Evolutionary conservation across 2,888 invertebrate genomes (phyloP), one percentile per base, ranked within the genome.

Genomic region (Drosophila peninsularis): DNA sequence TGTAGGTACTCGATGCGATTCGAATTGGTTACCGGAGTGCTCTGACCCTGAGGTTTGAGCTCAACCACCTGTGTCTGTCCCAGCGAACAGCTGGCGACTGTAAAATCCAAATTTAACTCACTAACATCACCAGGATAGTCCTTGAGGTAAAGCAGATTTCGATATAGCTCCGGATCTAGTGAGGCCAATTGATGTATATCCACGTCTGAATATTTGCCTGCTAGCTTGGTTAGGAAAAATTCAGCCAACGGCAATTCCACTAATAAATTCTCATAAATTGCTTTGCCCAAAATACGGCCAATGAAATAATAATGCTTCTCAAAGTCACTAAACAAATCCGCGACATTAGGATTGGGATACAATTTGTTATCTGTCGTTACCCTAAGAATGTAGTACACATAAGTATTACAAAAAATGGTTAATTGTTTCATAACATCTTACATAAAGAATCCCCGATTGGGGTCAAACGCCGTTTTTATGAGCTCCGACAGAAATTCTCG

Each of bases 1-100:
- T 99, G 98, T 80, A 99, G 97, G 92, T 99, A 99, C 92, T 99
- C 98, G 90, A 98, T 97, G 70, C 98, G 95, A 93, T 99, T 99
- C 79, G 96, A 95, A 75, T 96, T 96, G 11, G 97, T 98, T 0
- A 99, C 99, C 11, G 96, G 95, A 90, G 98, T 98, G 90, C 97
- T 96, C 52, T 96, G 94, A 1, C 99, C 99, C 66, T 96, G 96
- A 0, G 97, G 96, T 92, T 98, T 98, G 66, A 99, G 93, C 90
- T 99, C 99, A 65, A 97, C 96, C 75, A 97, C 96, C 93, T 95
- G 94, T 55, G 97, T 96, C 91, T 98, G 97, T 0, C 98, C 98
- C 57, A 98, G 94, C 90, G 98, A 97, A 88, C 97, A 97, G 83
- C 95, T 96, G 49, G 97, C 95, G 14, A 98, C 95, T 0, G 98